Conservation (phyloP, 1,140 invertebrate species). For the Caenorhabditis briggsae region DNA sequence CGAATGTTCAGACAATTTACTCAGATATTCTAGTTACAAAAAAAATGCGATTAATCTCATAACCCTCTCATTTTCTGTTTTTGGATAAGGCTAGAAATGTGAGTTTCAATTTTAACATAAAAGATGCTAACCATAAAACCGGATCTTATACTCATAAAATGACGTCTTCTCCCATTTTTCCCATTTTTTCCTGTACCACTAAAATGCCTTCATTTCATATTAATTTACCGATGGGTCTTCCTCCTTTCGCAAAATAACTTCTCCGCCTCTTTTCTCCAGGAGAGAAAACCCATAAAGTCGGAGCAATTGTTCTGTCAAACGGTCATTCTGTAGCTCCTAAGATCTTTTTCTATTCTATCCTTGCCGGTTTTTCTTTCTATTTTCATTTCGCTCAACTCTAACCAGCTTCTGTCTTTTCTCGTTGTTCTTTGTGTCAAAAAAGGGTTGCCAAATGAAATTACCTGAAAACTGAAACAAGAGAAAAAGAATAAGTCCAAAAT, state of each 20-base stretch:
- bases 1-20: too few relatives aligned
- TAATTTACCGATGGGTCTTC: constrained; percentile 19
- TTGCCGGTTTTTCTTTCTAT: neutral
- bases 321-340: neutral
- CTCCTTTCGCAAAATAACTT: neutral
- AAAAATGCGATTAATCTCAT: too few relatives aligned
- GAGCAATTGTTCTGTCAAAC: constrained; percentile 49
- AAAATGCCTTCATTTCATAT: constrained; percentile 23
- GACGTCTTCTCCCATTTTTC: neutral
- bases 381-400: neutral
- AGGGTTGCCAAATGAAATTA: constrained; percentile 22
- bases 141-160: neutral
- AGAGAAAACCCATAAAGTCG: constrained; percentile 40
- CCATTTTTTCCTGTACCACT: neutral
- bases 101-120: too few relatives aligned
- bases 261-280: neutral
- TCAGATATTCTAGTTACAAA: too few relatives aligned
- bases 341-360: neutral
- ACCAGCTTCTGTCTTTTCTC: neutral
- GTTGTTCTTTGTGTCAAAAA: constrained; percentile 23
- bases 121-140: too few relatives aligned
- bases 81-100: too few relatives aligned
- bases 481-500: neutral
- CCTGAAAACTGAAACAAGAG: constrained; percentile 27
- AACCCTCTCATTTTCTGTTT: too few relatives aligned